Evolutionary conservation across 1,140 invertebrate species (phyloP), one percentile per base, ranked within the genome.

Genomic region (Drosophila aff.): DNA sequence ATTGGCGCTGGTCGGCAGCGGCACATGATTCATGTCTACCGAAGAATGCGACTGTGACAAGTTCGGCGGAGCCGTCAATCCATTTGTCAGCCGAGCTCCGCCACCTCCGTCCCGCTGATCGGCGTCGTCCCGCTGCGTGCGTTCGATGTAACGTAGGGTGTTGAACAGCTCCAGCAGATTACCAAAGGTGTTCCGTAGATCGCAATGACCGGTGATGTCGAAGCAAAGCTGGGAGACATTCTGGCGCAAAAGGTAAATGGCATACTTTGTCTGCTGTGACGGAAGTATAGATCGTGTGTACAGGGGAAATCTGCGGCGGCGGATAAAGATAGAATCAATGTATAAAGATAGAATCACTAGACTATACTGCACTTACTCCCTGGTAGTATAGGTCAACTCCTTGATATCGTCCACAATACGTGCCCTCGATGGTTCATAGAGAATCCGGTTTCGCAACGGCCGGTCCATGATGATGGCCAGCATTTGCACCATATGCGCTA

Each of bases 231-330:
- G 97, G 50, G 96, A 96, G 73, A 98, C 96, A 92, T 98, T 97
- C 93, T 97, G 97, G 82, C 98, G 98, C n/a, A 98, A 92, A 21
- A 98, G 93, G 93, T 96, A 98, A 18, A 98, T 96, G 47, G 95
- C 97, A 93, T 98, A 97, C 79, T 95, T 93, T 96, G 98, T 83
- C 95, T 95, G 62, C 95, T 94, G 92, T 94, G 95, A 84, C 95
- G 90, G 87, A 64, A 92, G 64, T 65, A 76, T 96, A 28, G 96
- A 95, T 92, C 96, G 95, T 18, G 95, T 94, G 92, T 95, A 97
- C 18, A 98, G 87, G 26, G 97, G 97, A 93, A 98, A 98, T 73
- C 96, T 97, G 81, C 15, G 94, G 81, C 15, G 94, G 93, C 75
- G 9, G 38, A 38, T 59, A 15, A 21, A 0, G 11, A 47, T n/a